These are phyloP conservation scores for Drosophila virilis DNA, from an alignment of 1,140 invertebrate genomes.

Conservation along the genomic window DNA sequence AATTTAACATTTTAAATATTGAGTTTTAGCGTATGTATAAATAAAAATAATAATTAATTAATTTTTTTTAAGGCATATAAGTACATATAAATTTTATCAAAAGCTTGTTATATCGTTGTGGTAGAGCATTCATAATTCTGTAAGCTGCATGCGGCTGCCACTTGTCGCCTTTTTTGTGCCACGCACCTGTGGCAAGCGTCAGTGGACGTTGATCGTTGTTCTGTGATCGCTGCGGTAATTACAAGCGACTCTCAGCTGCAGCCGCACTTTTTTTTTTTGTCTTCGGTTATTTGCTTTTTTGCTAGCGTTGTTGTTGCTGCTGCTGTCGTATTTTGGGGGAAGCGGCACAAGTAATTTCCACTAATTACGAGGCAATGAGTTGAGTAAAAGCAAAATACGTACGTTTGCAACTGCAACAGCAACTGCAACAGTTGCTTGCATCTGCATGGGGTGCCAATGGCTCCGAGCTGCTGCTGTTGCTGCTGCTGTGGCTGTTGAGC, in stretches of 20 bases:
- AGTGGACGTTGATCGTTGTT: slow-evolving; percentile 29
- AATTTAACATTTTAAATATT: no score
- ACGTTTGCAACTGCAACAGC: slow-evolving; percentile 31
- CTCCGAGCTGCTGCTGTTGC: neutral
- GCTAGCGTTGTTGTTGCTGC: neutral
- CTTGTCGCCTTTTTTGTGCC: slow-evolving; percentile 36
- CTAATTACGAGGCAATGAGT: slow-evolving; percentile 81
- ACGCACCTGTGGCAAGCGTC: slow-evolving; percentile 46
- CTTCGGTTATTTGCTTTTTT: slow-evolving; percentile 5
- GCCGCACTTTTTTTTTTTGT: slow-evolving; percentile 35
- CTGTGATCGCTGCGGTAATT: slow-evolving; percentile 59
- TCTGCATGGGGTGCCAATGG: slow-evolving; percentile 43
- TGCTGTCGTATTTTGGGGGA: slow-evolving; percentile 52
- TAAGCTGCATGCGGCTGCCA: slow-evolving; percentile 11
- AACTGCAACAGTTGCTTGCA: slow-evolving; percentile 42
- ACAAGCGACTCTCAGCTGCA: slow-evolving; percentile 51
- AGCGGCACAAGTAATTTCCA: slow-evolving; percentile 73
- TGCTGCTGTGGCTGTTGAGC: neutral
- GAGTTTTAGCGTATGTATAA: no score
- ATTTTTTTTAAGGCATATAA: no score
- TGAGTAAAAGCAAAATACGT: slow-evolving; percentile 59
- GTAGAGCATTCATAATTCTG: slow-evolving; percentile 32
- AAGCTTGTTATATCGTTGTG: neutral
- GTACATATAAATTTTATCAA: no score
- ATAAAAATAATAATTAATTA: no score